Base-by-base conservation (phyloP, 2,797 vertebrate species). In the Iguana delicatissima region DNA sequence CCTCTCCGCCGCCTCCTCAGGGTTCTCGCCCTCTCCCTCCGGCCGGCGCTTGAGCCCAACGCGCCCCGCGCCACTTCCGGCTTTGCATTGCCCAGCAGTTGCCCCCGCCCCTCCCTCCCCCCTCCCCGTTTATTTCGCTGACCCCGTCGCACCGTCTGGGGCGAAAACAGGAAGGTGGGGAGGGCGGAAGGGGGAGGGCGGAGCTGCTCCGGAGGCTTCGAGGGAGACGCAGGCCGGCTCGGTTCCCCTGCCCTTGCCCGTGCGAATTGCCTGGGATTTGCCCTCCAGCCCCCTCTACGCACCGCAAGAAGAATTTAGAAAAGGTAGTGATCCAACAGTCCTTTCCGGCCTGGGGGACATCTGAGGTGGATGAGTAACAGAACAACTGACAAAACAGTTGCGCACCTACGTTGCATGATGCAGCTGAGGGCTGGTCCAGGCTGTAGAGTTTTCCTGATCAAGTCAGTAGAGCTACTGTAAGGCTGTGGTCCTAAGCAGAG, bases 41-140 rank as follows among this genome's bases (percentile, higher is more conserved):
- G 22, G 12, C 93, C 91, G 35, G 89, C 18, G 87, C 80, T 69
- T 9, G 64, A 26, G 62, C 84, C 95, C 93, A 93, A 93, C 95
- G 93, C 32, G 35, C 22, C 29, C 42, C 42, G 1, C 42, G 42
- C 42, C 42, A 46, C 2, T 46, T 5, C 38, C 80, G 85, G 87
- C 89, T 92, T 90, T 91, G 85, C 38, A 72, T 88, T 3, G 1
- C 57, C 14, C 22, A 5, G 59, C 42, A 4, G 42, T 4, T 46
- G 42, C 42, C 4, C 59, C 10, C 35, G 5, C 18, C n/a, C 22
- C 35, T 84, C 59, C 29, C 87, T 80, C 80, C 85, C 85, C 83
- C 86, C 85, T 79, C 8, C 84, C 88, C 8, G 91, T 84, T 88
- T 79, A 26, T 93, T 67, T 85, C 86, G n/a, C 42, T 93, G 92